These are phyloP conservation scores for Blastobasis adustella DNA, from an alignment of 2,888 invertebrate genomes.

Conservation along the genomic window DNA sequence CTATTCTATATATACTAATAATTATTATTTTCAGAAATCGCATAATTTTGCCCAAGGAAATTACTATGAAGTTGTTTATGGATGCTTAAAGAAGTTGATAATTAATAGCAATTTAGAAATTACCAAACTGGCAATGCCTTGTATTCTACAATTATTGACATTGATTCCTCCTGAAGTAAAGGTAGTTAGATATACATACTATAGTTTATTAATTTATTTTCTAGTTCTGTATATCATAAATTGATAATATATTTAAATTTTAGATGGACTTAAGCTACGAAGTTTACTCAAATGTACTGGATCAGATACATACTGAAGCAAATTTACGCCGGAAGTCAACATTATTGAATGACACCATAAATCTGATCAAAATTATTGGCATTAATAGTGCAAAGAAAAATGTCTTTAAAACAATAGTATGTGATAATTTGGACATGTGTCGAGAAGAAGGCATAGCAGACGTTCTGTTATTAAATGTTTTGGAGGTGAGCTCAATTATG, in stretches of 20 bases:
- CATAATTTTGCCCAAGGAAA: constrained; percentile 44
- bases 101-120: constrained; percentile 42
- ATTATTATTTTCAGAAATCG: too few species aligned
- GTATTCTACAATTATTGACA: constrained; percentile 34
- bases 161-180: constrained; percentile 35
- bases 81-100: constrained; percentile 36
- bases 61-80: constrained; percentile 58
- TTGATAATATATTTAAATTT: too few species aligned
- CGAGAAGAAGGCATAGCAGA: constrained; percentile 40
- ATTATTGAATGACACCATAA: constrained; percentile 37
- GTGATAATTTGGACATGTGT: constrained; percentile 48
- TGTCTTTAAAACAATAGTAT: constrained; percentile 38
- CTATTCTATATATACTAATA: too few species aligned
- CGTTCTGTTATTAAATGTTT: constrained; percentile 37
- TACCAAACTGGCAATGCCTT: constrained; percentile 35
- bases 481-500: constrained; percentile 33
- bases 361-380: constrained; percentile 40
- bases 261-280: constrained; percentile 33
- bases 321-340: constrained; percentile 50
- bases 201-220: background rate
- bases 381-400: constrained; percentile 42
- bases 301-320: constrained; percentile 45
- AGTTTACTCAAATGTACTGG: constrained; percentile 33
- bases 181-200: constrained; percentile 24
- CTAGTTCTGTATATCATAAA: background rate